Percentiles rank a stretch among this genome's conserved stretches.
Evolutionary conservation across 2,888 invertebrate genomes (phyloP).

Genomic region (Tethea ocularis): DNA sequence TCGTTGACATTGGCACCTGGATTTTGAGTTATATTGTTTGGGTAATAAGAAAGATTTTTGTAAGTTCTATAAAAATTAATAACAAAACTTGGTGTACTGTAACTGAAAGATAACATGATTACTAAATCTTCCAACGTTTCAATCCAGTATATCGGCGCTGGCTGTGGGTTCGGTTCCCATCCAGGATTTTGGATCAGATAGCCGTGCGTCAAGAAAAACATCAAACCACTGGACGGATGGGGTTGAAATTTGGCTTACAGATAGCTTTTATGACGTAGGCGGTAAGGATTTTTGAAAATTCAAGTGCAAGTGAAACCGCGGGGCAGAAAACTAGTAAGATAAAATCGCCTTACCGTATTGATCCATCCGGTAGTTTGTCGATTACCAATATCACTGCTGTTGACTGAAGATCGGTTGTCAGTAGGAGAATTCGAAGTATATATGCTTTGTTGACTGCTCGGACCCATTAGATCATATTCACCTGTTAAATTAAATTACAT

Average conservation of each 20-base stretch:
- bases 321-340: too few relatives aligned
- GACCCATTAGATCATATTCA: slow-evolving; percentile 71
- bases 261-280: too few relatives aligned
- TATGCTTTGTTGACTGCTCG: slow-evolving; percentile 70
- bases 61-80: not conserved
- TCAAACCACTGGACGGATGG: too few relatives aligned
- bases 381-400: slow-evolving; percentile 83
- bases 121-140: not conserved
- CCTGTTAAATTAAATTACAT: slow-evolving; percentile 34
- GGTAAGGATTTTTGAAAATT: too few relatives aligned
- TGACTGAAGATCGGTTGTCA: slow-evolving; percentile 75
- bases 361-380: slow-evolving; percentile 92
- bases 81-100: too few relatives aligned
- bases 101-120: not conserved
- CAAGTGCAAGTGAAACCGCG: too few relatives aligned
- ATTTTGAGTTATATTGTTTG: not conserved
- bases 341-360: slow-evolving; percentile 90
- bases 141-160: not conserved
- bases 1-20: slow-evolving; percentile 79
- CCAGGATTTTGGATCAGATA: too few relatives aligned
- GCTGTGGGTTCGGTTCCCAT: too few relatives aligned
- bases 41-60: not conserved
- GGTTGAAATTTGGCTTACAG: too few relatives aligned
- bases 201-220: too few relatives aligned
- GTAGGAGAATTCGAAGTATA: slow-evolving; percentile 74